These are phyloP conservation scores for Momotus momota DNA, from an alignment of 2,797 vertebrate genomes.

Conservation along the genomic window DNA sequence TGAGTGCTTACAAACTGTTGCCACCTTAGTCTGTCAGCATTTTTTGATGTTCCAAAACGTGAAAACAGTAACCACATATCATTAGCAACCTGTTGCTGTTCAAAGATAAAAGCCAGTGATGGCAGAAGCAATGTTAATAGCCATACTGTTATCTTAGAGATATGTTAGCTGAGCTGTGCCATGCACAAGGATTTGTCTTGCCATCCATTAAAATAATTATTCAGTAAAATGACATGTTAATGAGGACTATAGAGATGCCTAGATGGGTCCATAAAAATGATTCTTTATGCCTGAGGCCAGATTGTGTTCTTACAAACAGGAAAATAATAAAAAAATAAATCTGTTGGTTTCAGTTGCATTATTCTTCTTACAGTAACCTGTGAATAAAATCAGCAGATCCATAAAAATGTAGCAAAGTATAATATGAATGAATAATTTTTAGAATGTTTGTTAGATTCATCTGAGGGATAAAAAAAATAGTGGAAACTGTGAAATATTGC, in stretches of 20 bases:
- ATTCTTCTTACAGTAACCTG: background rate
- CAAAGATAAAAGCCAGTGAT: slow-evolving; percentile 20
- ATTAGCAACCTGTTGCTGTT: slow-evolving; percentile 51
- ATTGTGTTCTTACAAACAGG: background rate
- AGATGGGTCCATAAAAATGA: background rate
- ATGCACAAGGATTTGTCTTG: background rate
- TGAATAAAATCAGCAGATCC: background rate
- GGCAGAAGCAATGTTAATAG: background rate
- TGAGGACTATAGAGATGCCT: background rate
- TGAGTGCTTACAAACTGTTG: slow-evolving; percentile 65
- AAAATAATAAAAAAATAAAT: background rate
- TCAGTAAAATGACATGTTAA: background rate
- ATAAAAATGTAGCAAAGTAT: background rate
- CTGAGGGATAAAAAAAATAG: background rate
- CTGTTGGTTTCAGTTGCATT: background rate
- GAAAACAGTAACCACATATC: slow-evolving; percentile 40
- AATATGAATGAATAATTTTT: background rate
- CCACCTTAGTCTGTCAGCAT: slow-evolving; percentile 46
- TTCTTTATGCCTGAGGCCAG: background rate
- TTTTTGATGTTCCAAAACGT: slow-evolving; percentile 63
- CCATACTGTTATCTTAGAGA: background rate
- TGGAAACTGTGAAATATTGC: background rate
- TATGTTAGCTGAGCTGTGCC: background rate
- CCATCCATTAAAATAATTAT: slow-evolving; percentile 17
- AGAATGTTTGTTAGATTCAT: background rate